These are phyloP conservation scores for Glyptemys insculpta DNA, from an alignment of 2,797 vertebrate species.

Conservation along the genomic window DNA sequence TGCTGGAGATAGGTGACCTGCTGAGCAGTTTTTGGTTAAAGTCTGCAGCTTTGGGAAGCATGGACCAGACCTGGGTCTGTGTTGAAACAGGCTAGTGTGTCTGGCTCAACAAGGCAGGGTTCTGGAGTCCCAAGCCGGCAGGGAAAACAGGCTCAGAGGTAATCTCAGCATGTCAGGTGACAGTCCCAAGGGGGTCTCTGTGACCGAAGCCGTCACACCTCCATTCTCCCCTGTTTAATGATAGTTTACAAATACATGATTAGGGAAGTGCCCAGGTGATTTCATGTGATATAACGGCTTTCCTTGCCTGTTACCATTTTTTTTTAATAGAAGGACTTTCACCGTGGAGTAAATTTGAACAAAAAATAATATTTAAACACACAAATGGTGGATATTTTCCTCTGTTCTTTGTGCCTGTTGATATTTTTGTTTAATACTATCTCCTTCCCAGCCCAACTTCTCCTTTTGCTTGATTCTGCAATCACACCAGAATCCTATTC, in stretches of 20 bases:
- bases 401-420: background rate
- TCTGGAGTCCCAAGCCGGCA: no score
- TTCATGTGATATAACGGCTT: background rate
- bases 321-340: background rate
- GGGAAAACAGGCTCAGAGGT: no score
- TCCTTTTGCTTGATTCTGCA: background rate
- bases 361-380: background rate
- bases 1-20: no score
- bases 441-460: background rate
- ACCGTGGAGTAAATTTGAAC: background rate
- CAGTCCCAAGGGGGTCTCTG: no score
- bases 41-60: no score
- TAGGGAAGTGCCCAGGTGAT: background rate
- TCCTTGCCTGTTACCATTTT: background rate
- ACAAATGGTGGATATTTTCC: background rate
- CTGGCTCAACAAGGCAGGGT: no score
- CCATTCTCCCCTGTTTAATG: background rate
- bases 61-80: no score
- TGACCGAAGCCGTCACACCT: no score
- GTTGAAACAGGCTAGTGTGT: no score
- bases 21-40: no score
- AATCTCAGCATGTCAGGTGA: no score
- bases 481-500: background rate
- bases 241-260: background rate
- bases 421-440: background rate